Evolutionary conservation across 1,140 invertebrate genomes (phyloP).

Genomic region (Elymnias hypermnestra): DNA sequence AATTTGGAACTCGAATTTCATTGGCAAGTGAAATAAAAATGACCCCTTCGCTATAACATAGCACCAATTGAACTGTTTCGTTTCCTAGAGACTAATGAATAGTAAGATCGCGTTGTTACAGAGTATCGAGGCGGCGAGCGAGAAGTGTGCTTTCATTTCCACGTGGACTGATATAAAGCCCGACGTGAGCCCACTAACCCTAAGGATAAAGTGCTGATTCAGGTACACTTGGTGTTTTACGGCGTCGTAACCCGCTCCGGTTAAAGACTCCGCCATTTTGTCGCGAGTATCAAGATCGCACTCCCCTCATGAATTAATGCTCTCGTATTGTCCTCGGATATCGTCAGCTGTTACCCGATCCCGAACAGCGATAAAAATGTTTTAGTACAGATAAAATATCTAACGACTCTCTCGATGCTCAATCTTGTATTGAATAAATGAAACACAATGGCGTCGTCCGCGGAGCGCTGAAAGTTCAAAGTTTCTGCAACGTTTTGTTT

Average conservation of each 20-base stretch:
- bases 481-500: neutral
- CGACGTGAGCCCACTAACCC: neutral
- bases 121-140: no score
- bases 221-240: neutral
- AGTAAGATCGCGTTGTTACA: no score
- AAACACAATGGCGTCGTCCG: constrained; percentile 1
- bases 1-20: no score
- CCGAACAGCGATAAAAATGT: neutral
- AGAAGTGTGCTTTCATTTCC: neutral
- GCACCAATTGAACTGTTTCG: no score
- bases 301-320: neutral
- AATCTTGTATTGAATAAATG: neutral
- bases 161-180: neutral
- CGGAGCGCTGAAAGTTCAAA: neutral
- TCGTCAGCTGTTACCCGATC: neutral
- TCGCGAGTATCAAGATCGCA: neutral
- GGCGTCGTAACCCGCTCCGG: neutral
- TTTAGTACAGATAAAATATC: neutral
- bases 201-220: neutral
- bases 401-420: neutral
- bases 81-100: no score
- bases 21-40: no score
- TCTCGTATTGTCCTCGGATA: neutral
- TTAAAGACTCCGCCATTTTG: neutral
- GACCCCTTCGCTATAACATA: no score